Evolutionary conservation across 2,113 vertebrate genomes (phyloP), one percentile per base, ranked within the genome.

Genomic region (Albula glossodonta): DNA sequence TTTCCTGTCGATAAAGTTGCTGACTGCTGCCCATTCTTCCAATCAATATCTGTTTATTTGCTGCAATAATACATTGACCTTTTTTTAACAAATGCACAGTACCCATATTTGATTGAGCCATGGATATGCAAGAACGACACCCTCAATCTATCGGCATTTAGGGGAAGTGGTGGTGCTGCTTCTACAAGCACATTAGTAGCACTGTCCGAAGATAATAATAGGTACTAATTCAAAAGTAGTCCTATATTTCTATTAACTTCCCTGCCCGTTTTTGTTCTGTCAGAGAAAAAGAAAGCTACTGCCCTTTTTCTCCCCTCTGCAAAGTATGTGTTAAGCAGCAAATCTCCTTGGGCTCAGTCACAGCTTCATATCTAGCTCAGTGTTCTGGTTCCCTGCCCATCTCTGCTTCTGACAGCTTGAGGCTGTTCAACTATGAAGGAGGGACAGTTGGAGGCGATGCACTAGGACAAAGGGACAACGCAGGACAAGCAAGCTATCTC

Each of bases 181-280:
- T 89, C 90, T 86, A 90, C 91, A 13, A 52, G n/a, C 53, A 53
- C 41, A 31, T 31, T 85, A 86, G 84, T 50, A 49, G 57, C 86
- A 81, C 82, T 87, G 81, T 82, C 82, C 88, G 81, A 89, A 83
- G 87, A 90, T 52, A 52, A 88, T 79, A 86, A 90, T 88, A 22
- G 78, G 80, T 88, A 86, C 88, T 92, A 90, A 92, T 92, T 91
- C 91, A 88, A 88, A 90, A 86, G 86, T 87, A 90, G 90, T 91
- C 88, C 90, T 90, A 89, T 89, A 84, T 91, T 89, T 87, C 79
- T 78, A 83, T 57, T 41, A 80, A 91, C 88, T 89, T 83, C 87
- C 89, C 84, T 82, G 1, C 85, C 82, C 66, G 87, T 84, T 88
- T 88, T 89, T 86, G 83, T 84, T 81, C 91, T 89, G 88, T 90